A percentile compares a stretch with the other conserved stretches of the same genome.
phyloP scores from a whole-genome alignment of 2,888 invertebrate genomes.

The Boloria euphrosyne region DNA sequence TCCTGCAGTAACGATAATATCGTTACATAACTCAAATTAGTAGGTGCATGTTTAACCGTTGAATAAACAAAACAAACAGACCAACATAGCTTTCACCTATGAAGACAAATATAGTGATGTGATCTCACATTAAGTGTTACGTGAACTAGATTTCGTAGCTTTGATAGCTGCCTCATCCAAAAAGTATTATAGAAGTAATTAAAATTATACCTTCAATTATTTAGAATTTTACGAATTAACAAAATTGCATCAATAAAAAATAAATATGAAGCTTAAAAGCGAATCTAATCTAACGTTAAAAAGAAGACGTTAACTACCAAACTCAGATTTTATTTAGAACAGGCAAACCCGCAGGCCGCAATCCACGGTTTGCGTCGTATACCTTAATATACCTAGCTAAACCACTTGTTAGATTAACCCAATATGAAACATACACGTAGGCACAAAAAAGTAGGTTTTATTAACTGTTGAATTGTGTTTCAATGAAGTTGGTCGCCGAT shows the following conservation, averaged over 20 bases:
- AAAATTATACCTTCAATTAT: too few relatives aligned
- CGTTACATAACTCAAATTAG: constrained; percentile 57
- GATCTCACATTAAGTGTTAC: constrained; percentile 11
- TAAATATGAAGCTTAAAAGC: too few relatives aligned
- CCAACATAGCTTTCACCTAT: constrained; percentile 66
- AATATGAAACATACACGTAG: background rate
- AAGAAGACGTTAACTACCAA: too few relatives aligned
- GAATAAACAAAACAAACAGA: constrained; percentile 56
- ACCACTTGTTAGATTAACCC: too few relatives aligned
- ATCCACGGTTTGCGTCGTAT: too few relatives aligned
- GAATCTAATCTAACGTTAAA: too few relatives aligned
- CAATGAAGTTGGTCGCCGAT: constrained; percentile 60
- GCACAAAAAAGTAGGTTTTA: background rate
- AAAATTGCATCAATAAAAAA: too few relatives aligned
- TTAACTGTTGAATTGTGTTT: constrained; percentile 51
- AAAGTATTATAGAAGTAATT: too few relatives aligned
- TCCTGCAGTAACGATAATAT: constrained; percentile 17
- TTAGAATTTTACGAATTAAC: too few relatives aligned
- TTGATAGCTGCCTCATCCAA: background rate
- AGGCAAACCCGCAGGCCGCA: too few relatives aligned
- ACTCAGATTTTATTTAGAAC: too few relatives aligned
- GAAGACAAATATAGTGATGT: constrained; percentile 25
- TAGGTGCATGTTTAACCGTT: constrained; percentile 52
- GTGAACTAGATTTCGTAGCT: background rate
- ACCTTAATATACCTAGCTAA: too few relatives aligned